Percentiles rank a stretch among this genome's conserved stretches.
Conservation (phyloP, 2,797 vertebrate genomes). For the Momotus momota region DNA sequence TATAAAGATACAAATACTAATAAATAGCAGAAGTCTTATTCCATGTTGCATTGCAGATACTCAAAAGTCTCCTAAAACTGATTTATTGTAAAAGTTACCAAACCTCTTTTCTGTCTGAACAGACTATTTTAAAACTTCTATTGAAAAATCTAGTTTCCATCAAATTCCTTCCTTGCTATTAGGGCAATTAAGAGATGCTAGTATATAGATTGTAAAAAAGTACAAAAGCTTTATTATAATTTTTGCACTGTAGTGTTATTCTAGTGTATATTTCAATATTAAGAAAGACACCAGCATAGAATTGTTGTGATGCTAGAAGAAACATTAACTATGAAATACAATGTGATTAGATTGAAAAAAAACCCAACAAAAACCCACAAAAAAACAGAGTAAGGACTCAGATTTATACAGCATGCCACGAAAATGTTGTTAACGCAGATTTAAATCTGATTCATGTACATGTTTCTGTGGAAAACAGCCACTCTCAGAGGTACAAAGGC, state of each 20-base stretch:
- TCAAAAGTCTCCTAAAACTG: background rate
- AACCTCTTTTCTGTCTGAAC: background rate
- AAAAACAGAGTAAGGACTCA: background rate
- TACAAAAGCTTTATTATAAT: background rate
- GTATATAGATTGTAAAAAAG: background rate
- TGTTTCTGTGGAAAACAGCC: background rate
- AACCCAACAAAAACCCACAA: background rate
- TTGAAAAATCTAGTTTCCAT: background rate
- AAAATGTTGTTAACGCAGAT: background rate
- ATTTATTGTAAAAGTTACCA: background rate
- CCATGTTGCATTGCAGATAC: background rate
- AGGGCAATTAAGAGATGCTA: background rate
- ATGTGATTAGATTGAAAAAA: background rate
- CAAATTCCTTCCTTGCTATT: background rate
- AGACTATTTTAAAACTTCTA: background rate
- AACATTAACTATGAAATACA: background rate
- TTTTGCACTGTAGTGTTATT: background rate
- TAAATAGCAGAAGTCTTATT: background rate
- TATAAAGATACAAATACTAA: background rate
- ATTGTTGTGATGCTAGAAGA: background rate
- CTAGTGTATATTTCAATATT: background rate
- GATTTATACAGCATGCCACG: background rate
- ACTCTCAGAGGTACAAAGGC: background rate
- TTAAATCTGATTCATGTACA: background rate
- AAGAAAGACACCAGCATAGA: background rate